Conservation (phyloP, 2,888 invertebrate genomes). For the Epinotia ramella region DNA sequence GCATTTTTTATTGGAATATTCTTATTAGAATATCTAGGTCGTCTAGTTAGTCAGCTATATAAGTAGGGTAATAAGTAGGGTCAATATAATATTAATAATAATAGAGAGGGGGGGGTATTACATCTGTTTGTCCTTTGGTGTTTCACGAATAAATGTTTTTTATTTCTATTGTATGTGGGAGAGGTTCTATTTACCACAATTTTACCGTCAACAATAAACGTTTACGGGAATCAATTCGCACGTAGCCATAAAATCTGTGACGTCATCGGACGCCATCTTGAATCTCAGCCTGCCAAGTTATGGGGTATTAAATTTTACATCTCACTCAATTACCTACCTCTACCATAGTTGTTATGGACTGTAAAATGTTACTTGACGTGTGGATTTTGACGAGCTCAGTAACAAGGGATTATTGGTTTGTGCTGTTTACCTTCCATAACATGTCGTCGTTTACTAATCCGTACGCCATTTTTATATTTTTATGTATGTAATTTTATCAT, state of each 20-base stretch:
- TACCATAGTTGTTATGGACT: constrained; percentile 29
- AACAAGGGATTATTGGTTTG: neutral
- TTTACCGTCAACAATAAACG: constrained; percentile 40
- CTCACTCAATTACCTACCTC: constrained; percentile 35
- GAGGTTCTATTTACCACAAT: constrained; percentile 28
- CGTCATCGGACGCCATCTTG: constrained; percentile 42
- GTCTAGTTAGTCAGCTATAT: no score
- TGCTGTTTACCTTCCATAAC: no score
- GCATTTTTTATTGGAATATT: no score
- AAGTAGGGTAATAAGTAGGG: no score
- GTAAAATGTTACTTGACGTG: constrained; percentile 27
- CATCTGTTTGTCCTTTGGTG: no score
- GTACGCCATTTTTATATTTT: no score
- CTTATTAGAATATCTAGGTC: no score
- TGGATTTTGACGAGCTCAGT: neutral
- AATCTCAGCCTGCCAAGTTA: constrained; percentile 39
- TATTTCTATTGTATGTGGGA: neutral
- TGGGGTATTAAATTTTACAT: constrained; percentile 39
- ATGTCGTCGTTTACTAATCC: no score
- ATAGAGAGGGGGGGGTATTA: no score
- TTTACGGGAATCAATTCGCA: constrained; percentile 41
- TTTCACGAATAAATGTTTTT: no score
- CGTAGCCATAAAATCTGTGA: constrained; percentile 36
- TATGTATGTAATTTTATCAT: no score
- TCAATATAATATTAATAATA: no score